Evolutionary conservation across 1,140 invertebrate genomes (phyloP).

Genomic region (Drosophila tristis): DNA sequence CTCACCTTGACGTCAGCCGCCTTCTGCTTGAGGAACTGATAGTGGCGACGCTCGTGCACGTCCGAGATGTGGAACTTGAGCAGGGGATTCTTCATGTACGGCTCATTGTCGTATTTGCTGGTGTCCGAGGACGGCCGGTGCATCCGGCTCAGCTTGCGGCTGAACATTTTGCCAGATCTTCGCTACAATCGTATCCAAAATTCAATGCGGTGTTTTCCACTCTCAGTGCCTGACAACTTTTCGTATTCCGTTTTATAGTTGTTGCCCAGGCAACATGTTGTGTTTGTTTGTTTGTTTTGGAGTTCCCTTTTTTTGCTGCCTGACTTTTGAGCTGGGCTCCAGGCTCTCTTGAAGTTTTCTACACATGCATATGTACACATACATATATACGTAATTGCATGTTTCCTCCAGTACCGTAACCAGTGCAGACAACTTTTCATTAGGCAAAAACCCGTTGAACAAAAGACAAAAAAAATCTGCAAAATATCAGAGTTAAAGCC

Average conservation of each 20-base stretch:
- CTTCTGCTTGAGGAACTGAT: slow-evolving; percentile 70
- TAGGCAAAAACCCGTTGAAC: too few species aligned
- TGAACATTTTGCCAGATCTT: slow-evolving; percentile 51
- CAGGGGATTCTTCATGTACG: slow-evolving; percentile 80
- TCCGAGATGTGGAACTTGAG: slow-evolving; percentile 74
- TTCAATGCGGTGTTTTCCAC: slow-evolving; percentile 4
- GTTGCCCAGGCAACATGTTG: slow-evolving; percentile 68
- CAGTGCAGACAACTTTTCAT: too few species aligned
- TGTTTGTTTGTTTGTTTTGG: slow-evolving; percentile 32
- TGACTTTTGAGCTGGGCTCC: too few species aligned
- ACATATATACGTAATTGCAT: too few species aligned
- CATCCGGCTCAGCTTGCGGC: slow-evolving; percentile 70
- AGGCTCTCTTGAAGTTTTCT: too few species aligned
- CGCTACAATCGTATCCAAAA: neutral
- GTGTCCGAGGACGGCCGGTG: slow-evolving; percentile 73
- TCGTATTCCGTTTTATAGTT: slow-evolving; percentile 26
- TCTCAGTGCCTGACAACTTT: slow-evolving; percentile 17
- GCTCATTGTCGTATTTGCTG: slow-evolving; percentile 80
- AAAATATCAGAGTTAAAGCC: too few species aligned
- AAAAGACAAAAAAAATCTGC: too few species aligned
- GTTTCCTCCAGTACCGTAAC: too few species aligned
- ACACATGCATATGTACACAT: too few species aligned
- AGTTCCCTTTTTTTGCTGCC: too few species aligned
- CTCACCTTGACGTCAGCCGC: slow-evolving; percentile 75
- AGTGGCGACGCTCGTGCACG: slow-evolving; percentile 74